Conservation (phyloP, 2,888 invertebrate genomes). For the Gasteruption jaculator region DNA sequence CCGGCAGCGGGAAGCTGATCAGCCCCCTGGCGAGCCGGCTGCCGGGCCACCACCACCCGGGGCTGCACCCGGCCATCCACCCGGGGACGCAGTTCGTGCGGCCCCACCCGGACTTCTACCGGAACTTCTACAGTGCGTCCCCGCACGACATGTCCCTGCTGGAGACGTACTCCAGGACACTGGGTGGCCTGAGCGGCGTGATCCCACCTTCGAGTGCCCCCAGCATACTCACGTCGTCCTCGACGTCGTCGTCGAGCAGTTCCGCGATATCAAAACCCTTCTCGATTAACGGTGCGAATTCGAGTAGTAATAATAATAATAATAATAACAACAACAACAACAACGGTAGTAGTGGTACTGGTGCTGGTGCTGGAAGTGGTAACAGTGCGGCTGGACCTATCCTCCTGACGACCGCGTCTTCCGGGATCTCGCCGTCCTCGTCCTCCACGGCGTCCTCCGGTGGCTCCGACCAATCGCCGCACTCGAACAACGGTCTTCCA, state of each 20-base stretch:
- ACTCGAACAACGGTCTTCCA: constrained; percentile 34
- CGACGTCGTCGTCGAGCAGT: constrained; percentile 51
- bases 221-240: constrained; percentile 51
- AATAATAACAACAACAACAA: too few species aligned
- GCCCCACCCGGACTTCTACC: constrained; percentile 68
- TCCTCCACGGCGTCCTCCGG: constrained; percentile 58
- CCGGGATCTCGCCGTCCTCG: constrained; percentile 57
- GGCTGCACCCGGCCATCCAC: constrained; percentile 63
- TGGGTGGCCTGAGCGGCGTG: constrained; percentile 55
- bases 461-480: constrained; percentile 48
- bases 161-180: constrained; percentile 68
- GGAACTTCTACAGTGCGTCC: constrained; percentile 70
- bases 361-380: constrained; percentile 41
- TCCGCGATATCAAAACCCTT: constrained; percentile 50
- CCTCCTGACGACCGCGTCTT: constrained; percentile 56
- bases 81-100: constrained; percentile 61
- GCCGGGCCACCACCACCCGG: constrained; percentile 51
- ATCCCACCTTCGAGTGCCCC: constrained; percentile 43
- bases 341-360: constrained; percentile 48
- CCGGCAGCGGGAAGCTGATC: constrained; percentile 59
- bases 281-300: constrained; percentile 44
- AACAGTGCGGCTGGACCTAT: constrained; percentile 56
- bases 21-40: constrained; percentile 61
- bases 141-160: constrained; percentile 67
- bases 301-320: too few species aligned